phyloP scores from a whole-genome alignment of 2,797 vertebrate genomes.

The Parambassis ranga region DNA sequence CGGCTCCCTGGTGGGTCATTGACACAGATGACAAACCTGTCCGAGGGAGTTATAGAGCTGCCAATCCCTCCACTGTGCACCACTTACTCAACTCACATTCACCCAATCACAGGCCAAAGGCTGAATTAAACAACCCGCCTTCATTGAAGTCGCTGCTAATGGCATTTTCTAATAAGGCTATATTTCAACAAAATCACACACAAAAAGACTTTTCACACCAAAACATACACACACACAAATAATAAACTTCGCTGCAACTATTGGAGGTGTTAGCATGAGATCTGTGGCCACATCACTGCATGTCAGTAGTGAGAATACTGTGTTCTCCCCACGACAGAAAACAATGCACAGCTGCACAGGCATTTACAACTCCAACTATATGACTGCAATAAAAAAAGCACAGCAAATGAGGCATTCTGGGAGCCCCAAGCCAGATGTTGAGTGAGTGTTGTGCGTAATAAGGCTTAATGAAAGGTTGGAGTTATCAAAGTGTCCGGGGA shows the following conservation, averaged over 20 bases:
- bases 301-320: conserved; percentile 54
- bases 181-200: conserved; percentile 29
- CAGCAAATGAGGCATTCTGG: conserved; percentile 79
- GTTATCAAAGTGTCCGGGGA: conserved; percentile 73
- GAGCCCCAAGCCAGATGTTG: conserved; percentile 80
- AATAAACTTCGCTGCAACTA: conserved; percentile 23
- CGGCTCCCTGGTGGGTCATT: conserved; percentile 76
- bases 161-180: conserved; percentile 35
- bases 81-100: conserved; percentile 47
- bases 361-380: conserved; percentile 84
- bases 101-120: conserved; percentile 56
- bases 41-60: conserved; percentile 74
- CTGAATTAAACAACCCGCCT: conserved; percentile 49
- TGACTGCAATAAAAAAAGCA: conserved; percentile 81
- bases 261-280: conserved; percentile 7
- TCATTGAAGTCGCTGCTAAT: conserved; percentile 21
- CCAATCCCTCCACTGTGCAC: conserved; percentile 57
- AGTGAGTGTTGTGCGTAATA: conserved; percentile 77
- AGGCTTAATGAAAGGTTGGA: conserved; percentile 81
- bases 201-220: neutral
- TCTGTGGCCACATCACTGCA: conserved; percentile 51
- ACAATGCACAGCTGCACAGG: conserved; percentile 79
- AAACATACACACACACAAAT: conserved; percentile 2
- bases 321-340: conserved; percentile 61
- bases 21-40: conserved; percentile 79